Evolutionary conservation across 2,888 invertebrate species (phyloP).

Genomic region (Zygogramma bicolorata): DNA sequence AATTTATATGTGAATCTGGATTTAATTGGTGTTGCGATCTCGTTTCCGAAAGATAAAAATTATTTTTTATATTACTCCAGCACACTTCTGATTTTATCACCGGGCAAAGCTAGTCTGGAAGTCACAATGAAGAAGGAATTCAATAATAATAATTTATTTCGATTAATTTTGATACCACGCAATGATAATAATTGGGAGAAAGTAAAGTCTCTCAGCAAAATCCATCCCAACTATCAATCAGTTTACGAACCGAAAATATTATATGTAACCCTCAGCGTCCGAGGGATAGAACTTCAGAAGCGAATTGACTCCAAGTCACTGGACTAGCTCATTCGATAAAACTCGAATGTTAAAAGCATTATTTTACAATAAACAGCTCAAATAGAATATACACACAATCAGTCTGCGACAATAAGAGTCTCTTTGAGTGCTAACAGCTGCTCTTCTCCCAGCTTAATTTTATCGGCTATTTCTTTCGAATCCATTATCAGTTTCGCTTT

Average conservation of each 20-base stretch:
- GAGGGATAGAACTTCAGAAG: not conserved
- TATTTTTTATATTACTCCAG: too few relatives aligned
- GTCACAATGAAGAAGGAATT: too few relatives aligned
- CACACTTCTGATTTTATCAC: too few relatives aligned
- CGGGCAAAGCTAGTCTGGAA: too few relatives aligned
- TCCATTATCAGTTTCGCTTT: constrained; percentile 88
- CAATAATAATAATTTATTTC: too few relatives aligned
- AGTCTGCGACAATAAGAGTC: constrained; percentile 67
- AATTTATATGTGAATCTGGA: too few relatives aligned
- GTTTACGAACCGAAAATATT: not conserved
- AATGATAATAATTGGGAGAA: too few relatives aligned
- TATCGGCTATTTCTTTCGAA: constrained; percentile 84
- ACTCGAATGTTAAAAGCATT: constrained; percentile 56
- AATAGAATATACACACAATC: constrained; percentile 50
- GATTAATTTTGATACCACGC: too few relatives aligned
- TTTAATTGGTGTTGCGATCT: too few relatives aligned
- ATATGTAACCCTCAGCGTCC: not conserved
- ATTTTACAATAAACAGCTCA: constrained; percentile 38
- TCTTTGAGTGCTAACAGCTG: constrained; percentile 80
- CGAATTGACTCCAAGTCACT: constrained; percentile 50
- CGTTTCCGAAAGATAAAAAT: too few relatives aligned
- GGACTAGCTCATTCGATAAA: constrained; percentile 64
- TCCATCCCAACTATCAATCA: not conserved
- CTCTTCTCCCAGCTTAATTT: constrained; percentile 85
- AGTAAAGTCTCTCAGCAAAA: too few relatives aligned